These are phyloP conservation scores for Mesitornis unicolor DNA, from an alignment of 2,113 vertebrate genomes.

Conservation along the genomic window DNA sequence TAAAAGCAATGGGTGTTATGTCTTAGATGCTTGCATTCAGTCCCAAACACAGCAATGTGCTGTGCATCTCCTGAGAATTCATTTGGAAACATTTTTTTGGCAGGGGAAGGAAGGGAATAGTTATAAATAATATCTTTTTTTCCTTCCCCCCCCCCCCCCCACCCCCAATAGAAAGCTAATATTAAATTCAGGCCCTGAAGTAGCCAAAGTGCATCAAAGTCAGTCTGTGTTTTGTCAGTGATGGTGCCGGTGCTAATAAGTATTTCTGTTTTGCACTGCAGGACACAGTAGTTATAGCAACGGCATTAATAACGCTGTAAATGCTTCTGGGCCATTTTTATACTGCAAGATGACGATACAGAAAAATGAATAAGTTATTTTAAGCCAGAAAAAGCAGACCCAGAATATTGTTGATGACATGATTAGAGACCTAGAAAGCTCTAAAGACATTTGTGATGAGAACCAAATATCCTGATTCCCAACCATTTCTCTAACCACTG, in stretches of 20 bases:
- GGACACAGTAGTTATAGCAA: slow-evolving; percentile 38
- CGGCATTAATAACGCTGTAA: not conserved
- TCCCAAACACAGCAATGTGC: not conserved
- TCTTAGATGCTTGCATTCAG: not conserved
- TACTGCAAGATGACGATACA: not conserved
- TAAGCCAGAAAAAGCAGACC: not conserved
- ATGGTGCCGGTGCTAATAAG: not conserved
- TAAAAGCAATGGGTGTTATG: not conserved
- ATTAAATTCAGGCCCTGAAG: not conserved
- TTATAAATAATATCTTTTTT: not conserved
- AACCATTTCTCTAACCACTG: not conserved
- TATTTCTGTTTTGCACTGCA: not conserved
- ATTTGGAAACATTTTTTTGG: not conserved
- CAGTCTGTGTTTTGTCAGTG: not conserved
- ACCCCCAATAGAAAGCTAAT: not conserved
- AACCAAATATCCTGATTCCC: not conserved
- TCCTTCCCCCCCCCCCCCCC: not conserved
- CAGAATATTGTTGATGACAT: not conserved
- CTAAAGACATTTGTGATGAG: not conserved
- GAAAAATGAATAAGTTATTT: not conserved
- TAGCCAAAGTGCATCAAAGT: not conserved
- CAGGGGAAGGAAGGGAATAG: not conserved
- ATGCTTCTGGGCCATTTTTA: not conserved
- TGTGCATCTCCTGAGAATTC: not conserved
- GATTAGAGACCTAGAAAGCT: not conserved